Percentiles rank a stretch among this genome's conserved stretches.
phyloP scores from a whole-genome alignment of 2,797 vertebrate species.

The Sebastes minor region DNA sequence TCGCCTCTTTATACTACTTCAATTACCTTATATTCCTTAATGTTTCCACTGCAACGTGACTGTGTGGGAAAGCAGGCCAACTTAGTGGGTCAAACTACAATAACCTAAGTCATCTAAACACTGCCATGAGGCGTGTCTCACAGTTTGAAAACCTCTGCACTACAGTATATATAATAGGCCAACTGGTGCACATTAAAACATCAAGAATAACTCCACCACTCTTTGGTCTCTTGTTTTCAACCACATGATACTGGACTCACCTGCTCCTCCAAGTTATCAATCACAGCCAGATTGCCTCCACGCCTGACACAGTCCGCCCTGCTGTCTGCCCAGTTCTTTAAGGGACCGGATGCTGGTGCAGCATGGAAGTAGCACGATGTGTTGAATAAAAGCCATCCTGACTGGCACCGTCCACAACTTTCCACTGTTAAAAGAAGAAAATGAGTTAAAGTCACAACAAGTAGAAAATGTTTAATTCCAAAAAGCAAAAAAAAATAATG shows the following conservation, averaged over 20 bases:
- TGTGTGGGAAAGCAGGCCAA: not conserved
- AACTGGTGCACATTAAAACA: not conserved
- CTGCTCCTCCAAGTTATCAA: constrained; percentile 33
- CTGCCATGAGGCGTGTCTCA: not conserved
- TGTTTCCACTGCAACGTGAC: not conserved
- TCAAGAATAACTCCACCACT: not conserved
- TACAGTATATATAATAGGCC: not conserved
- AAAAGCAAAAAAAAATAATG: not conserved
- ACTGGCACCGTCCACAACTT: constrained; percentile 53
- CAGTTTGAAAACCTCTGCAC: not conserved
- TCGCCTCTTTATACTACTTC: not conserved
- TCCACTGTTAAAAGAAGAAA: constrained; percentile 37
- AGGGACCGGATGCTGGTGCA: not conserved
- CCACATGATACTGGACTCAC: constrained; percentile 2
- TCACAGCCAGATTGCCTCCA: constrained; percentile 34
- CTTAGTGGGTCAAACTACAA: not conserved
- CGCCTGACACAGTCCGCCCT: constrained; percentile 27
- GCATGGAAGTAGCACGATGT: constrained; percentile 56
- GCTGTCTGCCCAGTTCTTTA: constrained; percentile 39
- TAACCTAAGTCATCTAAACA: not conserved
- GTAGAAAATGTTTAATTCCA: not conserved
- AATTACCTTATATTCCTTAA: not conserved
- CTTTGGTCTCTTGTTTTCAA: not conserved
- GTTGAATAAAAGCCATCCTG: constrained; percentile 52
- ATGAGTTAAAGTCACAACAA: not conserved